Evolutionary conservation across 1,140 invertebrate species (phyloP).

Genomic region (Leptopilina clavipes): DNA sequence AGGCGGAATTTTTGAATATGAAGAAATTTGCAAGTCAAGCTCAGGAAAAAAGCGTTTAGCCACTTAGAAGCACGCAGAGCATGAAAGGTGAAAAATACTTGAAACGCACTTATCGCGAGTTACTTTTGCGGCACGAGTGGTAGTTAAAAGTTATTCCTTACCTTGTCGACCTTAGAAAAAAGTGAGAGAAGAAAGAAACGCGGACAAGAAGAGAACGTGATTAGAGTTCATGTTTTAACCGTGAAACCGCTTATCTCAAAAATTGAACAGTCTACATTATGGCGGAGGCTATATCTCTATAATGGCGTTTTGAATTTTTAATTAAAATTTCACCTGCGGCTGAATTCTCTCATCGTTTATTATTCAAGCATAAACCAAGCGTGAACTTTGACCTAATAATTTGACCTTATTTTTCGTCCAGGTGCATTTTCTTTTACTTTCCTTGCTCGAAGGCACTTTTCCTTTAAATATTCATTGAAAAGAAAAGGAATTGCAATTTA

Average conservation of each 20-base stretch:
- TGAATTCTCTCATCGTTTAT: slow-evolving; percentile 2
- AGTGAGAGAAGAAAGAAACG: background rate
- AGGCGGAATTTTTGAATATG: background rate
- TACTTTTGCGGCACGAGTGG: background rate
- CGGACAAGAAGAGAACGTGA: background rate
- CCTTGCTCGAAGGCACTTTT: too few species aligned
- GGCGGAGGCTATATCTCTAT: background rate
- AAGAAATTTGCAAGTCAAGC: background rate
- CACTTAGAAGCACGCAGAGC: slow-evolving; percentile 1
- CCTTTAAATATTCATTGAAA: too few species aligned
- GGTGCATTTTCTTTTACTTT: background rate
- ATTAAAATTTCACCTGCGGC: slow-evolving; percentile 27
- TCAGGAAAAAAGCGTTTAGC: slow-evolving; percentile 12
- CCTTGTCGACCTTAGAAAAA: background rate
- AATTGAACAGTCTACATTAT: slow-evolving; percentile 5
- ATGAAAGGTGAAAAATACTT: slow-evolving; percentile 2
- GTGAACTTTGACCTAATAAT: slow-evolving; percentile 26
- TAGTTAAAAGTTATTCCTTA: background rate
- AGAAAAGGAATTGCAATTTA: too few species aligned
- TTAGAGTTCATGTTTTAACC: slow-evolving; percentile 19
- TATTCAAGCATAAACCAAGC: slow-evolving; percentile 4
- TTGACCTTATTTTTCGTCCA: background rate
- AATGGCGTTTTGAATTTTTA: background rate
- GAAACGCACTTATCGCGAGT: background rate
- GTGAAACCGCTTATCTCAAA: slow-evolving; percentile 3